Evolutionary conservation across 2,888 invertebrate genomes (phyloP), one percentile per base, ranked within the genome.

Genomic region (Apotomis turbidana): DNA sequence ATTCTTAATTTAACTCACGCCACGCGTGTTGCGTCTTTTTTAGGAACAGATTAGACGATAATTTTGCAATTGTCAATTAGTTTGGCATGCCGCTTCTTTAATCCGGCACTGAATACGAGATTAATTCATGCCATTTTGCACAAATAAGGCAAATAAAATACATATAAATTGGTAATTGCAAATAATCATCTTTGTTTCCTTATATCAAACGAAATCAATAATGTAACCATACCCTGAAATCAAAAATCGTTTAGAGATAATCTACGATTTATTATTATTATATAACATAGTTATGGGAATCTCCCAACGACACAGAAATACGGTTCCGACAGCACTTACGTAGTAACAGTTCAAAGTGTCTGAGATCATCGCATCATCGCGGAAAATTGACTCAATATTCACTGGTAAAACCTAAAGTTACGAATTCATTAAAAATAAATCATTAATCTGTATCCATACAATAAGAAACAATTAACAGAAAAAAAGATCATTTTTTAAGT

Each of bases 331-430:
- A 83, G 78, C 80, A 83, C 82, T 81, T 87, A 82, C 78, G 73
- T 76, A 88, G 82, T 84, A 85, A 85, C 84, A 87, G 85, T 85
- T 83, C 81, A 61, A 82, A 81, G 86, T 87, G 86, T 83, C 85
- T 91, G 92, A 93, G 93, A 93, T 93, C 93, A 90, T 89, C 84
- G 87, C 90, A 74, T 77, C 79, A 81, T 79, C 84, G 88, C 87
- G 83, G 83, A 87, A 86, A 90, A 89, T 90, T 90, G 89, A 90
- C 90, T 90, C 89, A 87, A 72, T 27, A 87, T 86, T 85, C 89
- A 90, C 89, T 87, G 85, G 82, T 87, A 84, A 82, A 82, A 81
- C 81, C 85, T 87, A 90, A 69, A 63, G 52, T 73, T 58, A 64
- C 60, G 52, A 63, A 64, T 73, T 69, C 60, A 73, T 64, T 51